Conservation (phyloP, 2,888 invertebrate genomes). For the Protonemura montana region DNA sequence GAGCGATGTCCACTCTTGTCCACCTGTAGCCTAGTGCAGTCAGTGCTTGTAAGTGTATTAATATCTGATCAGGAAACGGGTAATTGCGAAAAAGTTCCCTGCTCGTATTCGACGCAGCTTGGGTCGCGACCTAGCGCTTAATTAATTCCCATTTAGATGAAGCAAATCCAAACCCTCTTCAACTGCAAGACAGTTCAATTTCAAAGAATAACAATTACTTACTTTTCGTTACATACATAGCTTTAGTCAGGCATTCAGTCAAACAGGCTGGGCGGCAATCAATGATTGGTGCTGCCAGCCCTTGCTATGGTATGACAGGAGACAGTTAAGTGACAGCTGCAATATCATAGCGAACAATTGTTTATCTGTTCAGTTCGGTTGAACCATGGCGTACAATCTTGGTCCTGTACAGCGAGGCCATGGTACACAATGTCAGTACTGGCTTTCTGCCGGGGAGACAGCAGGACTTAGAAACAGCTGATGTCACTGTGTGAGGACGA, state of each 20-base stretch:
- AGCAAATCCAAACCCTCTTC: not conserved
- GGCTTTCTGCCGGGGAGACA: not conserved
- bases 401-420: not conserved
- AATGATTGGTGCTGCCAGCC: not conserved
- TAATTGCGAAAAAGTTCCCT: not conserved
- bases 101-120: not conserved
- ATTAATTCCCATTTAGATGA: not conserved
- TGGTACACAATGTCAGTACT: not conserved
- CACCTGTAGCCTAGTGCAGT: too few relatives aligned
- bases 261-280: not conserved
- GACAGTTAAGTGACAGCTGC: slow-evolving; percentile 16
- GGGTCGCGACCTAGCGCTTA: not conserved
- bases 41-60: too few relatives aligned
- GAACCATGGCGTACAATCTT: not conserved
- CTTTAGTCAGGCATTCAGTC: not conserved
- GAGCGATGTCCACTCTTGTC: not conserved
- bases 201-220: slow-evolving; percentile 12
- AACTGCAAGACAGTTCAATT: not conserved
- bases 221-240: not conserved
- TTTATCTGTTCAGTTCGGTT: slow-evolving; percentile 2
- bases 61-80: not conserved
- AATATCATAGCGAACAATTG: slow-evolving; percentile 2
- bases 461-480: slow-evolving; percentile 18
- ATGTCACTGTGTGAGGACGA: not conserved
- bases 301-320: not conserved